Evolutionary conservation across 2,888 invertebrate species (phyloP), one percentile per base, ranked within the genome.

Genomic region (Ormyrus pomaceus): DNA sequence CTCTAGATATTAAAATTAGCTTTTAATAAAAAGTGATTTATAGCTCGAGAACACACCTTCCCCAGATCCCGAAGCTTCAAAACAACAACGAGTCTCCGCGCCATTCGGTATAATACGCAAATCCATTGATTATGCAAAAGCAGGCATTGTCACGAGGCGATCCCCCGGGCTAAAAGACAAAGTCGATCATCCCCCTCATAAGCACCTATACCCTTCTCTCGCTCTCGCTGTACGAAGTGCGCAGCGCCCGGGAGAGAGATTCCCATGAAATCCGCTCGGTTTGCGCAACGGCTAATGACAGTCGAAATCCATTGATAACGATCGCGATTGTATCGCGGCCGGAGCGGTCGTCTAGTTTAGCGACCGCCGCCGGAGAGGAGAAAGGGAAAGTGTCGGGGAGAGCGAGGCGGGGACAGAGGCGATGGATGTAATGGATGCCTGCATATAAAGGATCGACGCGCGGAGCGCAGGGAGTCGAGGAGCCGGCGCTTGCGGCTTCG

Each of bases 281-380:
- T 84, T 84, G 80, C 83, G 80, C 82, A 79, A 80, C 72, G 79
- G 82, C 85, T 86, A 86, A 85, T 86, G 83, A 85, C 83, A 83
- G 83, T 82, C 73, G 82, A 85, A 85, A 85, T 86, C 86, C 83
- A 83, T 84, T 84, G 87, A 87, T 87, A 85, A 83, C 83, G 84
- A 81, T 87, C 86, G 85, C 83, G 86, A 86, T 87, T 82, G 83
- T 84, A 86, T 86, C 84, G 77, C 79, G 80, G 81, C 19, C 19
- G 19, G 19, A 0, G 19, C 70, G 80, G 77, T 83, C 84, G 83
- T 85, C 85, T 83, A 83, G 83, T 34, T 65, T 34, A 34, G 65
- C 45, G 68, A 19, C n/a, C 19, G 48, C 66, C 10, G 48, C 46
- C 10, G 50, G 45, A 45, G 19, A n/a, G 2, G 76, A 65, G 66